These are phyloP conservation scores for Danaus plexippus DNA, from an alignment of 1,140 invertebrate genomes.

Conservation along the genomic window DNA sequence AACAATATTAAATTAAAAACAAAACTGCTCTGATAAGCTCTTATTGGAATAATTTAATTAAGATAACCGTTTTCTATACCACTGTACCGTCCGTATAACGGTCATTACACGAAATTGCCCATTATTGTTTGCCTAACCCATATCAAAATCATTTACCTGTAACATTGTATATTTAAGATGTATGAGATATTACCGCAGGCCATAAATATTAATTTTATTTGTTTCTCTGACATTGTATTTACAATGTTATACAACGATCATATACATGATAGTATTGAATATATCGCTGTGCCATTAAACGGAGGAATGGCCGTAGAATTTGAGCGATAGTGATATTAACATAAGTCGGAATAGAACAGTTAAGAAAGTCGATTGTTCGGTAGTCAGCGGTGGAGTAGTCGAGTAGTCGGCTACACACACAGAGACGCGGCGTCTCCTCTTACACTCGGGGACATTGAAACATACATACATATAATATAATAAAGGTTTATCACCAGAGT, in stretches of 20 bases:
- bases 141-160: slow-evolving; percentile 27
- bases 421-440: slow-evolving; percentile 8
- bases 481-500: too few relatives aligned
- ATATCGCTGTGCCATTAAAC: too few relatives aligned
- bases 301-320: slow-evolving; percentile 11
- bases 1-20: too few relatives aligned
- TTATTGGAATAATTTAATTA: slow-evolving; percentile 10
- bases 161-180: slow-evolving; percentile 6
- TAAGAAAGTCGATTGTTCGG: slow-evolving; percentile 25
- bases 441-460: slow-evolving; percentile 10
- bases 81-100: slow-evolving; percentile 23
- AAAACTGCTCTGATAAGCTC: too few relatives aligned
- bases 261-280: too few relatives aligned
- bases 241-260: too few relatives aligned
- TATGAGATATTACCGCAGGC: too few relatives aligned
- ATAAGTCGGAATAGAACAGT: slow-evolving; percentile 29
- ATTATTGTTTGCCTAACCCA: slow-evolving; percentile 31
- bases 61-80: slow-evolving; percentile 2
- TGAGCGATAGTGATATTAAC: slow-evolving; percentile 23
- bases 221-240: too few relatives aligned
- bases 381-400: too few relatives aligned
- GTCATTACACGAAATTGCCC: slow-evolving; percentile 34
- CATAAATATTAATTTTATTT: too few relatives aligned
- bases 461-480: too few relatives aligned
- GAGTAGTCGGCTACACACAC: slow-evolving; percentile 9